Evolutionary conservation across 2,113 vertebrate genomes (phyloP).

Genomic region (Synodontis membranacea): DNA sequence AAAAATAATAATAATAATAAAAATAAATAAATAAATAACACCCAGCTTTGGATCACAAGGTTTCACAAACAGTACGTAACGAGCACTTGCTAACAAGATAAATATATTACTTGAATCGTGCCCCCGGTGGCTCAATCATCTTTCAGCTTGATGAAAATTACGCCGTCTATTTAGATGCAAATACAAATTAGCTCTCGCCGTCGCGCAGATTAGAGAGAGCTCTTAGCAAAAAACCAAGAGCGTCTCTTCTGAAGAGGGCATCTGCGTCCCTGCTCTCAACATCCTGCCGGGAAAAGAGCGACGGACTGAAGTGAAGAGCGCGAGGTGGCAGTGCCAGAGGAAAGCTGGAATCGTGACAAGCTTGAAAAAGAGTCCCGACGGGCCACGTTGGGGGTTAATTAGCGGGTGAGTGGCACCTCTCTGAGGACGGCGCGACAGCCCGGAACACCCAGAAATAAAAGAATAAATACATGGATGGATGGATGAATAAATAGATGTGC

Average conservation of each 20-base stretch:
- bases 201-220: slow-evolving; percentile 46
- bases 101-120: slow-evolving; percentile 44
- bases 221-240: slow-evolving; percentile 48
- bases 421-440: slow-evolving; percentile 3
- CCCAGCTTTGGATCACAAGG: too few species aligned
- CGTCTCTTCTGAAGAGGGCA: slow-evolving; percentile 51
- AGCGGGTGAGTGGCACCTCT: slow-evolving; percentile 42
- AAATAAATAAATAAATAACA: too few species aligned
- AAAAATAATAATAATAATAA: too few species aligned
- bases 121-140: slow-evolving; percentile 26
- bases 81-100: slow-evolving; percentile 44
- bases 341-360: slow-evolving; percentile 38
- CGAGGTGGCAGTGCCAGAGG: slow-evolving; percentile 18
- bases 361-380: slow-evolving; percentile 41
- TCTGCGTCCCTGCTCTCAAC: slow-evolving; percentile 35
- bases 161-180: slow-evolving; percentile 53
- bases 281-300: slow-evolving; percentile 14
- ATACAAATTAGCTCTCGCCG: slow-evolving; percentile 54
- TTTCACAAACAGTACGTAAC: not conserved
- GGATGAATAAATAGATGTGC: slow-evolving; percentile 2
- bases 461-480: slow-evolving; percentile 16
- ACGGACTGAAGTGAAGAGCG: not conserved
- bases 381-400: slow-evolving; percentile 54
- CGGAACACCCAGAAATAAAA: not conserved
- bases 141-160: slow-evolving; percentile 51